Percentiles rank a stretch among this genome's conserved stretches.
Evolutionary conservation across 2,113 vertebrate species (phyloP).

Genomic region (Gambusia holbrooki): DNA sequence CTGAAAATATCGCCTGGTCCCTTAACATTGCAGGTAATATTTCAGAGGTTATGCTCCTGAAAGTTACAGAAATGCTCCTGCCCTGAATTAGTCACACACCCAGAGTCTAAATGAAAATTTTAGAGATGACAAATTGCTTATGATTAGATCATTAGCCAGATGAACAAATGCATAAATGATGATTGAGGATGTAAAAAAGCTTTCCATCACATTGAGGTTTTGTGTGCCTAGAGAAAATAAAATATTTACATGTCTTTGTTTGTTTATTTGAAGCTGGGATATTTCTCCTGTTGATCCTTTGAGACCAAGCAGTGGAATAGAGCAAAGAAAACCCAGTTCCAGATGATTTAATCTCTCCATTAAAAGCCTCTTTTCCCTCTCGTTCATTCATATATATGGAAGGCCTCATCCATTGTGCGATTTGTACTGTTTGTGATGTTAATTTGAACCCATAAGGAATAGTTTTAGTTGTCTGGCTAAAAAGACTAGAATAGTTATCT

Average conservation of each 20-base stretch:
- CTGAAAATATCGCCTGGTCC: constrained; percentile 58
- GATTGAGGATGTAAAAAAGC: constrained; percentile 48
- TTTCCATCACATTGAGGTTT: constrained; percentile 56
- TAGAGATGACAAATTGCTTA: constrained; percentile 71
- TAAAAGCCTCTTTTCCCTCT: constrained; percentile 46
- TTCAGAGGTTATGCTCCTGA: constrained; percentile 48
- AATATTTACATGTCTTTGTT: constrained; percentile 71
- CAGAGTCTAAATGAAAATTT: constrained; percentile 60
- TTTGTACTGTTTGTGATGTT: not conserved
- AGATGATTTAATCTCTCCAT: constrained; percentile 41
- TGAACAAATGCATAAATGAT: constrained; percentile 76
- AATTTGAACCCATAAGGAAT: constrained; percentile 28
- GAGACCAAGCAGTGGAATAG: constrained; percentile 53
- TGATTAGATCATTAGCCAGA: constrained; percentile 75
- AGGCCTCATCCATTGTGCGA: constrained; percentile 20
- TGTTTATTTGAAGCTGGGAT: constrained; percentile 64
- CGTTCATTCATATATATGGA: constrained; percentile 44
- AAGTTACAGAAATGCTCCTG: constrained; percentile 43
- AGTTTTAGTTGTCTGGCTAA: constrained; percentile 35
- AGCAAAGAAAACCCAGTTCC: constrained; percentile 35
- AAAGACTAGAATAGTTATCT: constrained; percentile 51
- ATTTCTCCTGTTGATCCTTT: constrained; percentile 35
- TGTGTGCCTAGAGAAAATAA: constrained; percentile 57
- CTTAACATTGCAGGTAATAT: constrained; percentile 64
- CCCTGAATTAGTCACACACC: constrained; percentile 69